Base-by-base conservation (phyloP, 2,797 vertebrate species). In the Leptatherina wallacei region DNA sequence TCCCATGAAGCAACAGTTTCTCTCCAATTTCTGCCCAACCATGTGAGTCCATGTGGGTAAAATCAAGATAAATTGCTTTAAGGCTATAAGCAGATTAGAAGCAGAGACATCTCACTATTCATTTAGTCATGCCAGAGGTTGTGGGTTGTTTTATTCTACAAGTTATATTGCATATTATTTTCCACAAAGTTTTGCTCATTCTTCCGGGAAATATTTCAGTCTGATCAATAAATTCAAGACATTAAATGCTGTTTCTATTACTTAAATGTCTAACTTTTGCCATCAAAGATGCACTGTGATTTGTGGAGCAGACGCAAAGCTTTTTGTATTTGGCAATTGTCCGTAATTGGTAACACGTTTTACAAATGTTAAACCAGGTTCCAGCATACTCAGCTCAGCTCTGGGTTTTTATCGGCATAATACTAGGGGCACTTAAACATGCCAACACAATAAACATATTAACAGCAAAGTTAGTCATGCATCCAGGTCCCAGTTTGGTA, bases 21-120 rank as follows among this genome's bases (percentile, higher is more conserved):
- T 68, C 55, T 38, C 38, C n/a, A 32, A 10, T 62, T 55, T 62
- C 10, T 58, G 49, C 35, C 40, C 10, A 47, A 56, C 57, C 58
- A 73, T 42, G 56, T 61, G 67, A 27, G n/a, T 1, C 40, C n/a
- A 16, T 8, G 27, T 2, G 12, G 51, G 47, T 36, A 22, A 57
- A 66, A 51, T 33, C 42, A 22, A 61, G 20, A 61, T 38, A 0
- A 36, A 29, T 14, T 24, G 1, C 14, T 60, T 40, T 24, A 22
- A 10, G 10, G 30, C 12, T 42, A 1, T 12, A 27, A 11, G 1
- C 6, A 32, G 1, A 58, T 24, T 18, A 35, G 1, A 40, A 27
- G 24, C 11, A 4, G 22, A 52, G 5, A 27, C 27, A 52, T 52
- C 12, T 52, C 51, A 52, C 11, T 29, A 13, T 24, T 56, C 29